These are phyloP conservation scores for Paracanthobrama guichenoti DNA, from an alignment of 2,113 vertebrate species.

Conservation along the genomic window DNA sequence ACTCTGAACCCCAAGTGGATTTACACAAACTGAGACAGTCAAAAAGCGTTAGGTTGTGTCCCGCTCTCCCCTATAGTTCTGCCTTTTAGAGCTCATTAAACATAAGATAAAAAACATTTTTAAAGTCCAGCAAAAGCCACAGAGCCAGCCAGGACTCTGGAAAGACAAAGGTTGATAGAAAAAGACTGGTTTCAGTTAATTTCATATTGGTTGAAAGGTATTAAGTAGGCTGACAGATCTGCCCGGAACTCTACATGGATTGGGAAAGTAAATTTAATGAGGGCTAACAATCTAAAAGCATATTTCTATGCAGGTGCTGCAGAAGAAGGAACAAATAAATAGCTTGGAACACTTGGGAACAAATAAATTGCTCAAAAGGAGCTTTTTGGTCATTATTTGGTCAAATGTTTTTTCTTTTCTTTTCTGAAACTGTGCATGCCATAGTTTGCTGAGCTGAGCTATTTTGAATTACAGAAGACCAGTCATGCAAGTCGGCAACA, in stretches of 20 bases:
- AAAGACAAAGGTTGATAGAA: background rate
- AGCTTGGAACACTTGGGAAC: constrained; percentile 1
- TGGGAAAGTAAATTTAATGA: background rate
- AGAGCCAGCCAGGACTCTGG: background rate
- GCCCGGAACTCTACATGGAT: background rate
- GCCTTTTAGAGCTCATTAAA: constrained; percentile 21
- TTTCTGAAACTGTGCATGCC: background rate
- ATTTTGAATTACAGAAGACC: background rate
- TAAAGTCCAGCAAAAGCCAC: constrained; percentile 23
- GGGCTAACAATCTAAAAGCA: background rate
- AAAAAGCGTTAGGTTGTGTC: too few relatives aligned
- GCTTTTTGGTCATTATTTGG: constrained; percentile 18
- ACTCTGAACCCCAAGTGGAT: too few relatives aligned
- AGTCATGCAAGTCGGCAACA: constrained; percentile 1
- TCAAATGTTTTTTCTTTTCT: background rate
- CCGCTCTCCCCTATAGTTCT: too few relatives aligned
- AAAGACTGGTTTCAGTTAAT: background rate
- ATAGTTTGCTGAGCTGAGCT: background rate
- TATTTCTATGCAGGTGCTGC: background rate
- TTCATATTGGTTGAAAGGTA: background rate
- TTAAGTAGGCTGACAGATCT: background rate
- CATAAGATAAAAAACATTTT: constrained; percentile 22
- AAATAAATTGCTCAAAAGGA: constrained; percentile 8
- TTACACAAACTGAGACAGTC: too few relatives aligned
- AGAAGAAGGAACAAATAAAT: background rate